phyloP scores from a whole-genome alignment of 2,797 vertebrate genomes.

The Pseudopleuronectes americanus region DNA sequence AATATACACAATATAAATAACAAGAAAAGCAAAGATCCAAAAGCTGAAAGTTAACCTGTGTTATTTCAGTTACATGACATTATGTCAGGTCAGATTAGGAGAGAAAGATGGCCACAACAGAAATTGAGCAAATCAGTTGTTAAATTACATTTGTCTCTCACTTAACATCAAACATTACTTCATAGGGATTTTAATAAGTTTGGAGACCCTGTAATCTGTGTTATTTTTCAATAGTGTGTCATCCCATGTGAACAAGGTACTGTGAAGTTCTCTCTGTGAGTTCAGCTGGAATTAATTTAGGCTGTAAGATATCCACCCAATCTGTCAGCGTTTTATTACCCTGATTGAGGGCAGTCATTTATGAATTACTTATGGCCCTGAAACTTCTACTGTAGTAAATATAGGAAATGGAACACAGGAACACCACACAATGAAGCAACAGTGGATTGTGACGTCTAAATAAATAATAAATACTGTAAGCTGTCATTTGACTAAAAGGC shows the following conservation, averaged over 20 bases:
- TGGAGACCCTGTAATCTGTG: not conserved
- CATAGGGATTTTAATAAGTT: not conserved
- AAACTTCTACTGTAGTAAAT: not conserved
- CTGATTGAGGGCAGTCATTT: constrained; percentile 1
- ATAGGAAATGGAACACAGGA: not conserved
- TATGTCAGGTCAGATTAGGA: too few species aligned
- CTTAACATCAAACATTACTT: too few species aligned
- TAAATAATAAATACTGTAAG: constrained; percentile 1
- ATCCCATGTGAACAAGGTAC: not conserved
- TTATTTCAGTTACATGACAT: too few species aligned
- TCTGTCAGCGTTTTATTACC: not conserved
- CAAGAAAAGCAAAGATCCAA: too few species aligned
- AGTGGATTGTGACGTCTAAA: not conserved
- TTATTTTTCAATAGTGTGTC: not conserved
- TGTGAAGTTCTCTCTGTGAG: not conserved
- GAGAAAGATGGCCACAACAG: too few species aligned
- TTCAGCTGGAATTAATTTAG: not conserved
- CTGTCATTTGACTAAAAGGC: not conserved
- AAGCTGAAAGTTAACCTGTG: too few species aligned
- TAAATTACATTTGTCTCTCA: too few species aligned
- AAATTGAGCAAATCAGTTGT: too few species aligned
- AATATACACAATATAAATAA: too few species aligned
- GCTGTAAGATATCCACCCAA: not conserved
- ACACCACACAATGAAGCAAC: not conserved
- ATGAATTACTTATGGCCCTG: not conserved